Evolutionary conservation across 1,140 invertebrate species (phyloP), one percentile per base, ranked within the genome.

Genomic region (Musca vetustissima): DNA sequence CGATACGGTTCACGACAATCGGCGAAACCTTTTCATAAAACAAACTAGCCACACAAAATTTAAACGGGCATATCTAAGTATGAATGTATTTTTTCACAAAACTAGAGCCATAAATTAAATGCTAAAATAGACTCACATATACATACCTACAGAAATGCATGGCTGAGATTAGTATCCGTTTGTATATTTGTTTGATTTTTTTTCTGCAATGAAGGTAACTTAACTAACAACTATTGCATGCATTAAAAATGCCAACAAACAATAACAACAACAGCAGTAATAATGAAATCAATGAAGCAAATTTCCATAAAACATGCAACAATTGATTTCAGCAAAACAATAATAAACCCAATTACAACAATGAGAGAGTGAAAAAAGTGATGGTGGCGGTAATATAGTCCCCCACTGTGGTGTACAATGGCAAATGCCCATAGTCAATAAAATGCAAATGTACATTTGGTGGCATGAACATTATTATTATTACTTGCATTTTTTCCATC

Each of bases 281-380:
- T 17, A 61, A 61, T 61, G 57, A 61, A 61, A 61, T 61, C 57
- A 61, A 61, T 61, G 57, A 61, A 61, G 28, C 36, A 61, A 61
- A 61, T 61, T 61, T 61, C 28, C 57, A 61, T 61, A 61, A 61
- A 61, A 36, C 36, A 61, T 61, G 32, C 36, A 43, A 28, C 57
- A 61, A 36, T 22, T 61, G 57, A 61, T 17, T 61, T 61, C 4
- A 61, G 43, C 57, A 59, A 28, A 28, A 59, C 28, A 59, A 59
- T 24, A 61, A 61, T 61, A 61, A 61, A 28, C 36, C 36, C 25
- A 59, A 32, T 13, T 36, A 61, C 57, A 19, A 19, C 7, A 36
- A 36, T 1, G n/a, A 36, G 36, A 36, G 8, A 36, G 36, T n/a
- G 8, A 36, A 32, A 61, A 61, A 61, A 9, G 57, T 36, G n/a